phyloP scores from a whole-genome alignment of 2,797 vertebrate species.

The Bovichtus diacanthus region DNA sequence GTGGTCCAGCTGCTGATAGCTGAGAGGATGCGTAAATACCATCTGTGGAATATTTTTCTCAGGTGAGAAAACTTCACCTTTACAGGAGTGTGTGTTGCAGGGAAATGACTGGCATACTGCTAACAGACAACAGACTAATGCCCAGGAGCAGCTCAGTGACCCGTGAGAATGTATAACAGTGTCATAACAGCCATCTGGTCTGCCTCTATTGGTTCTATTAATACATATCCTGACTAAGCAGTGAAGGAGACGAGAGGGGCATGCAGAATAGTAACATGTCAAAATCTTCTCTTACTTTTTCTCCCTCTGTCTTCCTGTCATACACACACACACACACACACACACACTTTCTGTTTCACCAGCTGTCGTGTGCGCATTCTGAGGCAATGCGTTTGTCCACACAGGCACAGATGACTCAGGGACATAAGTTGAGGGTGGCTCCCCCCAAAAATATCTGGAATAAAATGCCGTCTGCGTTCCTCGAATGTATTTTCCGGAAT shows the following conservation, averaged over 20 bases:
- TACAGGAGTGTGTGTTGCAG: conserved; percentile 51
- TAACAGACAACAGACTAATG: conserved; percentile 64
- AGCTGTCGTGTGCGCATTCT: conserved; percentile 36
- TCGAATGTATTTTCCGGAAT: conserved; percentile 12
- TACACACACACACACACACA: neutral
- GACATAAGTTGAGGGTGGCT: conserved; percentile 4
- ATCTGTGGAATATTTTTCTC: conserved; percentile 59
- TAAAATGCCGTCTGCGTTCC: conserved; percentile 11
- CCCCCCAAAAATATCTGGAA: conserved; percentile 3
- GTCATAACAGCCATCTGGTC: conserved; percentile 76
- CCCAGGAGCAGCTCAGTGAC: conserved; percentile 58
- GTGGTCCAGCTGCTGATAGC: conserved; percentile 59
- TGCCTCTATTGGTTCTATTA: conserved; percentile 58
- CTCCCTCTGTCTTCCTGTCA: neutral
- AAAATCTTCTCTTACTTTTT: conserved; percentile 26
- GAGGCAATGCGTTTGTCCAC: neutral
- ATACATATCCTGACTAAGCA: conserved; percentile 69
- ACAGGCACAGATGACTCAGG: conserved; percentile 39
- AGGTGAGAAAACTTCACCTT: conserved; percentile 62
- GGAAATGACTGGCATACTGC: conserved; percentile 61
- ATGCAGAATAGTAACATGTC: conserved; percentile 45
- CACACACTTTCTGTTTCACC: neutral
- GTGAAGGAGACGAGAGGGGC: conserved; percentile 28
- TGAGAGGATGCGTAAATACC: conserved; percentile 65
- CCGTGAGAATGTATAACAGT: conserved; percentile 67